Percentiles rank a stretch among this genome's conserved stretches.
These are phyloP conservation scores for Acheta domesticus DNA, from an alignment of 2,888 invertebrate species.

Conservation along the genomic window DNA sequence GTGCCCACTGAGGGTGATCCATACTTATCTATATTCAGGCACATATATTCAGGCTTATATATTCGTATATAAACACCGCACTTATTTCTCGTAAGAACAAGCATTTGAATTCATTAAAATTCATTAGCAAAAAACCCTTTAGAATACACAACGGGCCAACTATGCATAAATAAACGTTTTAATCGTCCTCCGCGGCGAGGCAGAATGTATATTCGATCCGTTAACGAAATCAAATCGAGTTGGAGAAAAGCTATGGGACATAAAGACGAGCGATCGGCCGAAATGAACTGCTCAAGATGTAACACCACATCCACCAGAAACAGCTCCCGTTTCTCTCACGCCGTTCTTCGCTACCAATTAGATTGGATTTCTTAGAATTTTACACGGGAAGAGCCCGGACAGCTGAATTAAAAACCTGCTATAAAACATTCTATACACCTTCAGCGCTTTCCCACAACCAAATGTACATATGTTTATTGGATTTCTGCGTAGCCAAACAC, in stretches of 20 bases:
- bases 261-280: not conserved
- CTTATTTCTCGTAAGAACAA: conserved; percentile 2
- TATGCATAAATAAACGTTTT: conserved; percentile 9
- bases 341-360: too few species aligned
- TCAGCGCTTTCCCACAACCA: too few species aligned
- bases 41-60: not conserved
- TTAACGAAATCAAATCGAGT: conserved; percentile 6
- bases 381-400: too few species aligned
- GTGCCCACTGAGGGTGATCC: not conserved
- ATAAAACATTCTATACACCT: too few species aligned
- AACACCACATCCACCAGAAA: too few species aligned
- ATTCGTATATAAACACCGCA: not conserved
- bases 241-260: not conserved
- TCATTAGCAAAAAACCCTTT: conserved; percentile 18
- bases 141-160: conserved; percentile 1
- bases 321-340: too few species aligned
- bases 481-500: too few species aligned
- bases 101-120: conserved; percentile 9
- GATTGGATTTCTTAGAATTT: too few species aligned
- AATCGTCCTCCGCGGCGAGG: not conserved
- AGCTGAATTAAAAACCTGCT: too few species aligned
- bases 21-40: not conserved
- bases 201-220: not conserved
- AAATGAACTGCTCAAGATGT: too few species aligned
- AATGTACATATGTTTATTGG: too few species aligned